Evolutionary conservation across 2,113 vertebrate species (phyloP).

Genomic region (Ancistrus triradiatus): DNA sequence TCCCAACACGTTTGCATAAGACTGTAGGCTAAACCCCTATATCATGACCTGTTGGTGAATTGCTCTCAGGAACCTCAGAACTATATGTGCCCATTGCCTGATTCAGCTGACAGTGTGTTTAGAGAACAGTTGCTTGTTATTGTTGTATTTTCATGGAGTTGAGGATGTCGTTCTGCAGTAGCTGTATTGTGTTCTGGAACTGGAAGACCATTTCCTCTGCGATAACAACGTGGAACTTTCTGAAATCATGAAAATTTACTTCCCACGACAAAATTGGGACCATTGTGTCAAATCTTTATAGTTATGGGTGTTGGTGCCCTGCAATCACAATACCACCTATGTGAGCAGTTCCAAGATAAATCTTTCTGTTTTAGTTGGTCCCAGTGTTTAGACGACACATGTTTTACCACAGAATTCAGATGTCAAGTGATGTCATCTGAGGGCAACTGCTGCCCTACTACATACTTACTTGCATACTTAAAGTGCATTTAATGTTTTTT

Average conservation of each 20-base stretch:
- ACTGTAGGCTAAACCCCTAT: too few species aligned
- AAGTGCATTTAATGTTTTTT: too few species aligned
- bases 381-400: conserved; percentile 26
- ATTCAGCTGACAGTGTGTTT: neutral
- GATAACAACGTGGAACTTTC: conserved; percentile 14
- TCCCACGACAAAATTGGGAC: conserved; percentile 24
- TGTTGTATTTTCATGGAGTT: conserved; percentile 5
- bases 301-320: conserved; percentile 33
- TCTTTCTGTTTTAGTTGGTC: conserved; percentile 22
- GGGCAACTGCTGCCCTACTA: too few species aligned
- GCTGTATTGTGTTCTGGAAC: conserved; percentile 11
- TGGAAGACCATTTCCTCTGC: neutral
- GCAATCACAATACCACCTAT: conserved; percentile 28
- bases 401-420: conserved; percentile 5
- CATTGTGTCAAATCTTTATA: conserved; percentile 23
- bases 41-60: neutral
- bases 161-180: neutral
- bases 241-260: conserved; percentile 21
- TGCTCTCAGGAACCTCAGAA: neutral
- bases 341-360: conserved; percentile 10
- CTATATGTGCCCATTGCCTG: too few species aligned
- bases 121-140: conserved; percentile 10
- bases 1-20: too few species aligned
- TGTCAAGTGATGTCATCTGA: neutral
- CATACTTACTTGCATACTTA: too few species aligned